A percentile compares a stretch with the other conserved stretches of the same genome.
phyloP scores from a whole-genome alignment of 1,140 invertebrate genomes.

The Muscidifurax raptorellus region DNA sequence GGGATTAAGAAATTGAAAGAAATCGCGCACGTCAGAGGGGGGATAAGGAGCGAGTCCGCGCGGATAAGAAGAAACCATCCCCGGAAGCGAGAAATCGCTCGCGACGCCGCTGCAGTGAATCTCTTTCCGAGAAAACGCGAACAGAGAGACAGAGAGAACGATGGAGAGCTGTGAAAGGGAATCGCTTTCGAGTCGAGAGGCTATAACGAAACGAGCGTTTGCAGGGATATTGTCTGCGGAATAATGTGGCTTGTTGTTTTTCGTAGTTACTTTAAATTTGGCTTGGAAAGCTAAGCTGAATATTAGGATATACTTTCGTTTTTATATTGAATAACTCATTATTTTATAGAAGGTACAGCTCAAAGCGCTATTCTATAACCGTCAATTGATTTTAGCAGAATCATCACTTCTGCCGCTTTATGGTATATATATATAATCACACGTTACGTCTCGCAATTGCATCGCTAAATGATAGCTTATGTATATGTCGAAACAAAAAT shows the following conservation, averaged over 20 bases:
- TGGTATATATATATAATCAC: background rate
- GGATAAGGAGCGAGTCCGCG: background rate
- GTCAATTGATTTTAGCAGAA: background rate
- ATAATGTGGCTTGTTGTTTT: background rate
- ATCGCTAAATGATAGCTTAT: conserved; percentile 1
- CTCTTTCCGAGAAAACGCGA: background rate
- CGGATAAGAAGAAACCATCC: conserved; percentile 10
- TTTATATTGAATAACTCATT: background rate
- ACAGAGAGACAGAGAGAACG: background rate
- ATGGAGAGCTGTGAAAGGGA: background rate
- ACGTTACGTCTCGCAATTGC: background rate
- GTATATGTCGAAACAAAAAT: background rate
- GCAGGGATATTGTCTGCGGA: background rate
- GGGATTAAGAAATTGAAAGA: conserved; percentile 14
- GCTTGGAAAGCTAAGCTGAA: no score
- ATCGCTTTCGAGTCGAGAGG: background rate
- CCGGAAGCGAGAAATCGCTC: conserved; percentile 29
- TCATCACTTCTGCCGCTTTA: background rate
- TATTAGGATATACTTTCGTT: no score
- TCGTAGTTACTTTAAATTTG: background rate
- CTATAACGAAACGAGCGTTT: no score
- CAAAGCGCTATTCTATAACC: background rate
- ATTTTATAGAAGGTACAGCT: background rate
- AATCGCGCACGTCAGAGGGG: background rate
- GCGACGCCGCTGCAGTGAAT: background rate